Evolutionary conservation across 2,888 invertebrate genomes (phyloP).

Genomic region (Thelaira solivaga): DNA sequence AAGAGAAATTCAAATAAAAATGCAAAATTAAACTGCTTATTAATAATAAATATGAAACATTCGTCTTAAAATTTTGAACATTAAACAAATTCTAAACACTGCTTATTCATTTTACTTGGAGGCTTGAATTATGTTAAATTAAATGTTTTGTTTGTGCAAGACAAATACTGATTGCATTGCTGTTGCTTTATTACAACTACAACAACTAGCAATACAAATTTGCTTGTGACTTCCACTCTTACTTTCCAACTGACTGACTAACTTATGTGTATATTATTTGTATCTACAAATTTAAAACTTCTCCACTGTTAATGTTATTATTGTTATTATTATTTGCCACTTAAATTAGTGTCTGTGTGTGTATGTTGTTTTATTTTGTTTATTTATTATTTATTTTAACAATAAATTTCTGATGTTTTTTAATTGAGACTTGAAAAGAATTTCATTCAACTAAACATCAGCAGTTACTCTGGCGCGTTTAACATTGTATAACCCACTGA

Average conservation of each 20-base stretch:
- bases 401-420: constrained; percentile 38
- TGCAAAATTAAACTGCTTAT: too few relatives aligned
- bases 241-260: neutral
- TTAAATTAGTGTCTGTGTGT: constrained; percentile 23
- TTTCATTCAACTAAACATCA: constrained; percentile 47
- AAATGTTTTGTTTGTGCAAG: constrained; percentile 32
- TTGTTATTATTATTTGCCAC: constrained; percentile 27
- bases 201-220: constrained; percentile 6
- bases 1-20: too few relatives aligned
- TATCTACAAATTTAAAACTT: constrained; percentile 24
- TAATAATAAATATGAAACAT: too few relatives aligned
- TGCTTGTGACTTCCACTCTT: constrained; percentile 8
- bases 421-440: constrained; percentile 54
- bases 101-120: neutral
- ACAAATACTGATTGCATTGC: constrained; percentile 17
- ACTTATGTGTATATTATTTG: constrained; percentile 10
- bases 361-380: constrained; percentile 29
- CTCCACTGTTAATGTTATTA: constrained; percentile 23
- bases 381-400: constrained; percentile 34
- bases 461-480: constrained; percentile 55
- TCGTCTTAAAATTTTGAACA: too few relatives aligned
- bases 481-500: constrained; percentile 9
- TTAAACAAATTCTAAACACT: neutral
- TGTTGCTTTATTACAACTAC: constrained; percentile 21
- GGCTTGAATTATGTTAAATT: constrained; percentile 16